A percentile compares a stretch with the other conserved stretches of the same genome.
Conservation (phyloP, 1,140 invertebrate species). For the Hestina assimilis region DNA sequence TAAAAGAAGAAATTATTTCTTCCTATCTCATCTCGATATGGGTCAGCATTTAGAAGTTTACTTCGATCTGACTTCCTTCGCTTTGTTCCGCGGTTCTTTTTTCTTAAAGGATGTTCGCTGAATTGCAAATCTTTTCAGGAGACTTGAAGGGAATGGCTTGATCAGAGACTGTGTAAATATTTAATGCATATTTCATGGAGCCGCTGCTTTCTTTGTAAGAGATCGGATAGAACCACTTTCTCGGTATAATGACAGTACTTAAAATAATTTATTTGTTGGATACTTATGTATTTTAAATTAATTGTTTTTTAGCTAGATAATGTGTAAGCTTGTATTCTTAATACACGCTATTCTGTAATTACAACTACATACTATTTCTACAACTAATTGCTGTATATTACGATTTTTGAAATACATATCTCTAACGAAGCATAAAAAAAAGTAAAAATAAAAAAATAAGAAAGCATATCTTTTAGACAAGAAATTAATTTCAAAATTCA, state of each 20-base stretch:
- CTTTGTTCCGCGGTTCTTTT: constrained; percentile 61
- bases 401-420: no score
- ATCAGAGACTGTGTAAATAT: constrained; percentile 68
- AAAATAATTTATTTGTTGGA: constrained; percentile 11
- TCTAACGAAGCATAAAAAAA: no score
- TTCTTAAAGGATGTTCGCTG: constrained; percentile 66
- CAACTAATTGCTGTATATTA: no score
- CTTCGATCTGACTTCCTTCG: constrained; percentile 46
- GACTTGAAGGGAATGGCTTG: constrained; percentile 61
- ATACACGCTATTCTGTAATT: no score
- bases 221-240: constrained; percentile 55
- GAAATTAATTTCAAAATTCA: no score
- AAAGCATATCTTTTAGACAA: no score
- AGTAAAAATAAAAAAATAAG: no score
- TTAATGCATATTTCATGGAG: constrained; percentile 75
- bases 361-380: no score
- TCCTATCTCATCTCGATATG: constrained; percentile 26
- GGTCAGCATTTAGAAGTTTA: constrained; percentile 57
- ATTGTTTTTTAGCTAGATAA: no score
- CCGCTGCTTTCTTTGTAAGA: constrained; percentile 64
- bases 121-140: constrained; percentile 73
- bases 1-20: no score
- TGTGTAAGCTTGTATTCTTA: no score
- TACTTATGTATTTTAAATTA: no score
- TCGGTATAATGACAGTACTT: constrained; percentile 25